Evolutionary conservation across 2,797 vertebrate genomes (phyloP).

Genomic region (Hafferia zeledoni): DNA sequence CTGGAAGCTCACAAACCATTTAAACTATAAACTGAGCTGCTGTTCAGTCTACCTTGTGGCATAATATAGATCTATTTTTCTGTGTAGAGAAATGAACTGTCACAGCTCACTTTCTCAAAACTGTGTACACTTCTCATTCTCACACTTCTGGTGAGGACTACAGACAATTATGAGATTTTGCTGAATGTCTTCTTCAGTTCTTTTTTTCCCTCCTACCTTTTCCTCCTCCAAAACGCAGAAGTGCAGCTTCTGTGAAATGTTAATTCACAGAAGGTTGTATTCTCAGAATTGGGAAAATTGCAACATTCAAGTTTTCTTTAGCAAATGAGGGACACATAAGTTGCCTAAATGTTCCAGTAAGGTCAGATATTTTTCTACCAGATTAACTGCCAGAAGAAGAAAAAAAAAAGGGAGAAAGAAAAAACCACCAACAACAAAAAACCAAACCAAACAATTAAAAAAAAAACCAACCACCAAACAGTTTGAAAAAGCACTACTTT

Average conservation of each 20-base stretch:
- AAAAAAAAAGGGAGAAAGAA: neutral
- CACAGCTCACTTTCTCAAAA: neutral
- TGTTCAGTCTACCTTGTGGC: constrained; percentile 40
- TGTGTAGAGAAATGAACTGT: neutral
- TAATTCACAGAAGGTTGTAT: constrained; percentile 49
- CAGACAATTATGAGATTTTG: neutral
- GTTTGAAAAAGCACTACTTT: neutral
- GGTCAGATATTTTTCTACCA: constrained; percentile 24
- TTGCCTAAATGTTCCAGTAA: constrained; percentile 49
- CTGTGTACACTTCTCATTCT: neutral
- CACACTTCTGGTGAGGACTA: neutral
- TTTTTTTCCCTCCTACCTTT: neutral
- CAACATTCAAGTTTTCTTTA: constrained; percentile 33
- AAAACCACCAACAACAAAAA: no score
- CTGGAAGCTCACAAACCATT: constrained; percentile 65
- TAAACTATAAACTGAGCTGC: constrained; percentile 10
- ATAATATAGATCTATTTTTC: constrained; percentile 20
- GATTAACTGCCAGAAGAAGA: neutral
- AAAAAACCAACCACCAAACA: neutral
- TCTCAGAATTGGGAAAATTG: constrained; percentile 49
- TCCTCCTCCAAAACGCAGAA: constrained; percentile 31
- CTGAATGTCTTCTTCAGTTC: neutral
- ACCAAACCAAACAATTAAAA: neutral
- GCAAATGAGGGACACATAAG: neutral
- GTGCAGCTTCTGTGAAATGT: constrained; percentile 55